These are phyloP conservation scores for Chrysaora quinquecirrha DNA, from an alignment of 30 jellyfish, hydroid and myxozoan species.

Conservation along the genomic window DNA sequence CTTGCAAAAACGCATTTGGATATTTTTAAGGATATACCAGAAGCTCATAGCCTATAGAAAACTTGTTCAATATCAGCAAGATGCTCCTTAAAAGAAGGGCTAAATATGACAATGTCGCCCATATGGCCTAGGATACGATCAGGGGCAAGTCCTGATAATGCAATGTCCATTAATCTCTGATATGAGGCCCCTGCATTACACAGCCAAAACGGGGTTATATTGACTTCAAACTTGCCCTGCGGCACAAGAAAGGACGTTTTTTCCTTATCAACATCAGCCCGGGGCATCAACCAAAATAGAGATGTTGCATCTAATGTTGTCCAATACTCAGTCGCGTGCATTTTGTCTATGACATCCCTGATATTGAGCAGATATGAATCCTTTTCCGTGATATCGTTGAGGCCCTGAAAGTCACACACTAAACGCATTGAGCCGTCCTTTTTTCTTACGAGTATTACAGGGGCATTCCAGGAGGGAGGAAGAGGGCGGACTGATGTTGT, in stretches of 20 bases:
- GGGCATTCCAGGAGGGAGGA: slow-evolving; percentile 56
- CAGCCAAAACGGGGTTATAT: slow-evolving; percentile 46
- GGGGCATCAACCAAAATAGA: slow-evolving; percentile 54
- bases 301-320: slow-evolving; percentile 38
- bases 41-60: slow-evolving; percentile 1
- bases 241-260: slow-evolving; percentile 51
- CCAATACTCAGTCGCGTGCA: slow-evolving; percentile 34
- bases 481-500: slow-evolving; percentile 48
- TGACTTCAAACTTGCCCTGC: slow-evolving; percentile 42
- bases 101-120: slow-evolving; percentile 33
- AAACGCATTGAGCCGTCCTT: slow-evolving; percentile 45
- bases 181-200: slow-evolving; percentile 64
- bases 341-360: slow-evolving; percentile 26
- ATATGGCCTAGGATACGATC: slow-evolving; percentile 21
- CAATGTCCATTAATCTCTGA: slow-evolving; percentile 40
- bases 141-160: slow-evolving; percentile 30
- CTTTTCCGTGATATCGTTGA: slow-evolving; percentile 40
- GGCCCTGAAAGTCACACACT: slow-evolving; percentile 49
- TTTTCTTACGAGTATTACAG: slow-evolving; percentile 34
- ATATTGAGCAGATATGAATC: slow-evolving; percentile 61
- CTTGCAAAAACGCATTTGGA: slow-evolving; percentile 51
- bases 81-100: slow-evolving; percentile 24
- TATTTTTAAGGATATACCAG: slow-evolving; percentile 32
- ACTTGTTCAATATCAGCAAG: slow-evolving; percentile 21
- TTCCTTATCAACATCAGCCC: slow-evolving; percentile 36